phyloP scores from a whole-genome alignment of 2,888 invertebrate species.

The Mythimna vitellina region DNA sequence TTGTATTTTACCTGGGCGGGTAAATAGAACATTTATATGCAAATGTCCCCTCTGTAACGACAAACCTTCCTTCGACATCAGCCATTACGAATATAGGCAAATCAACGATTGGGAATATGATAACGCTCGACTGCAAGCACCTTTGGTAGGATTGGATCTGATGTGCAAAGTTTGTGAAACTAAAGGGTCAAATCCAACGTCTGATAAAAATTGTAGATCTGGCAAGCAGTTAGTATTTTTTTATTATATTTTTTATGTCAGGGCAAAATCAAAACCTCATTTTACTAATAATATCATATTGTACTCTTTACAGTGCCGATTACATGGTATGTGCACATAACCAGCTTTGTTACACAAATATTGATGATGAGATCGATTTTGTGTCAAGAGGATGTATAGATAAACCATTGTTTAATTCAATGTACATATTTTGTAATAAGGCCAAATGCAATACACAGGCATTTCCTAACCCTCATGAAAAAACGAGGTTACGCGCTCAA shows the following conservation, averaged over 20 bases:
- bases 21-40: slow-evolving; percentile 81
- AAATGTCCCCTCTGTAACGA: slow-evolving; percentile 84
- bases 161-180: slow-evolving; percentile 81
- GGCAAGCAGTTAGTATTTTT: slow-evolving; percentile 73
- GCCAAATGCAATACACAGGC: slow-evolving; percentile 70
- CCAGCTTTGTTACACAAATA: slow-evolving; percentile 79
- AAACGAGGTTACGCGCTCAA: slow-evolving; percentile 8
- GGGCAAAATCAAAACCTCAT: background rate
- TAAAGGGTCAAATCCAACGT: slow-evolving; percentile 67
- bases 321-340: slow-evolving; percentile 74
- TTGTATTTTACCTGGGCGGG: slow-evolving; percentile 72
- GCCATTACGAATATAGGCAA: slow-evolving; percentile 75
- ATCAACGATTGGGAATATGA: slow-evolving; percentile 81
- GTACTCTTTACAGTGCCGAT: slow-evolving; percentile 73
- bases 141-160: slow-evolving; percentile 68
- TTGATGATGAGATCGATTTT: slow-evolving; percentile 70
- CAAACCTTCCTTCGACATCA: slow-evolving; percentile 74
- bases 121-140: slow-evolving; percentile 73
- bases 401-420: slow-evolving; percentile 75
- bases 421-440: slow-evolving; percentile 74
- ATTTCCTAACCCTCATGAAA: slow-evolving; percentile 53
- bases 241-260: background rate
- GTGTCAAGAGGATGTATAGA: slow-evolving; percentile 80
- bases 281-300: slow-evolving; percentile 3
- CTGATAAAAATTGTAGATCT: slow-evolving; percentile 72